Percentiles rank a stretch among this genome's conserved stretches.
Evolutionary conservation across 2,888 invertebrate genomes (phyloP).

Genomic region (Iselma pallidipennis): DNA sequence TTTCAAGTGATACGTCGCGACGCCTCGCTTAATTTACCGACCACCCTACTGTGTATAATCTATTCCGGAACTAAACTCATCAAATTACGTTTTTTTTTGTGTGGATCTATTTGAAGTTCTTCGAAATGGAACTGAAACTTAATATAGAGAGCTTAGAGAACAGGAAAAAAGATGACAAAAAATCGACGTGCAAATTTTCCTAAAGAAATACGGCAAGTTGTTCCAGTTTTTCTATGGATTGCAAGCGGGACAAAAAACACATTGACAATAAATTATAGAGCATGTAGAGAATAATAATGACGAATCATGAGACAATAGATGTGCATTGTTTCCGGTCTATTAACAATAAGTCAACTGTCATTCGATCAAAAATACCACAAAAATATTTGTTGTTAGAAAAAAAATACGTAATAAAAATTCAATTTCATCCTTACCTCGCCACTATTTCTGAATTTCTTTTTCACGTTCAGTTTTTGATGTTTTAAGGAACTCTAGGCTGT

Average conservation of each 20-base stretch:
- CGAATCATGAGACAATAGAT: background rate
- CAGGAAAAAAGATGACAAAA: too few relatives aligned
- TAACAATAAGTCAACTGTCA: background rate
- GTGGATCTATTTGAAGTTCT: too few relatives aligned
- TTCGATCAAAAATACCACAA: background rate
- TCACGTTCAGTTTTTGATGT: background rate
- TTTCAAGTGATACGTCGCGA: background rate
- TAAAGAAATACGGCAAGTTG: too few relatives aligned
- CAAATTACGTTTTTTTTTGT: too few relatives aligned
- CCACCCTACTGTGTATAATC: background rate
- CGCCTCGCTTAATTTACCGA: background rate
- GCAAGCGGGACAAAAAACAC: background rate
- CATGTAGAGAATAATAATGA: background rate
- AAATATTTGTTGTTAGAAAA: background rate
- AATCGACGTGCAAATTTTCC: too few relatives aligned
- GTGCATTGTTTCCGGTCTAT: background rate
- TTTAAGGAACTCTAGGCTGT: background rate
- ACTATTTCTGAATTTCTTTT: too few relatives aligned
- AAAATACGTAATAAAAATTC: too few relatives aligned
- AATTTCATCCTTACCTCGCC: too few relatives aligned
- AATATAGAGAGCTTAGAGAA: too few relatives aligned
- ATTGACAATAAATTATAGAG: background rate
- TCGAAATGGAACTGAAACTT: too few relatives aligned
- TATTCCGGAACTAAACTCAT: too few relatives aligned
- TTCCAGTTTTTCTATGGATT: too few relatives aligned